Base-by-base conservation (phyloP, 2,113 vertebrate species). In the Propithecus coquereli region DNA sequence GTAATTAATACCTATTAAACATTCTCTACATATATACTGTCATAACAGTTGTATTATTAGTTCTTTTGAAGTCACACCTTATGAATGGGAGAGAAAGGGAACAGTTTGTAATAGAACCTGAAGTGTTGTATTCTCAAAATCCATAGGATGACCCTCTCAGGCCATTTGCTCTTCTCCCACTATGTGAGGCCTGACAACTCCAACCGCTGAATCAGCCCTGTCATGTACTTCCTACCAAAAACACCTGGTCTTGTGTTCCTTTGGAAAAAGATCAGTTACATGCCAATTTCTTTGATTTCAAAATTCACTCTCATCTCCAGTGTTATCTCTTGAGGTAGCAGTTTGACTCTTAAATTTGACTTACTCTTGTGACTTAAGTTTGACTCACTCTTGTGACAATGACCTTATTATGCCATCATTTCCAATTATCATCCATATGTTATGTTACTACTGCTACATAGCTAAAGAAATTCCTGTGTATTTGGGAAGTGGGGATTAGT, bases 61-160 rank as follows among this genome's bases (percentile, higher is more conserved):
- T 47, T 87, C 68, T 91, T 90, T 54, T 77, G 43, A 97, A 84
- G 71, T 91, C 77, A 90, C 4, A 83, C 10, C 40, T 71, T 77
- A 76, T 70, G 34, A 93, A 93, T 9, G 9, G 57, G 66, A 91
- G 30, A 34, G 23, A 73, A 81, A 73, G 45, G 37, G 5, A 73
- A 52, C 2, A 61, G 50, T 52, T 61, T 2, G 3, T 84, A 94
- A 71, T 1, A 63, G 52, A 91, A 81, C 30, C 34, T 70, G 9
- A 90, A 80, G 37, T 32, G 18, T 0, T 68, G 4, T 43, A 77
- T 74, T 90, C 27, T 92, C 32, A 87, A 87, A 90, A 70, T 9
- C 65, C 25, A 65, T 34, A 85, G 18, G 8, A 52, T 43, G 50
- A 74, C 4, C 43, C 25, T 59, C 57, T 86, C 9, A 4, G 10